These are phyloP conservation scores for Dicranocentrus wangi DNA, from an alignment of 2,888 invertebrate species.

Conservation along the genomic window DNA sequence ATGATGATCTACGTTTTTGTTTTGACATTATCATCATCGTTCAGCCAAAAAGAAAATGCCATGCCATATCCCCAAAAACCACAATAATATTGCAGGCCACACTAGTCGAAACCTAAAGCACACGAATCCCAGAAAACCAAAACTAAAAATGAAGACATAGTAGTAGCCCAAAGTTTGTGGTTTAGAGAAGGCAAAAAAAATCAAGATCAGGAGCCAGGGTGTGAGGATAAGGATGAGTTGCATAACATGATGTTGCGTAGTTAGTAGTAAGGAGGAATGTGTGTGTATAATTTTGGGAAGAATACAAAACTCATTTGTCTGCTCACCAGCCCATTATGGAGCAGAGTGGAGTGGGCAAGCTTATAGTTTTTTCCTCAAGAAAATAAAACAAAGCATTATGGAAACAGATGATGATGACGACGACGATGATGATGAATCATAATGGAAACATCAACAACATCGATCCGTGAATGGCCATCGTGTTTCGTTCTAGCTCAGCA, in stretches of 20 bases:
- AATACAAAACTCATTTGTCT: constrained; percentile 1
- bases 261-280: not conserved
- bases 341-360: not conserved
- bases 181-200: too few relatives aligned
- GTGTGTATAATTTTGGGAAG: not conserved
- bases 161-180: constrained; percentile 24
- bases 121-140: constrained; percentile 13
- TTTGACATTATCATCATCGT: constrained; percentile 63
- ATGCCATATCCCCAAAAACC: too few relatives aligned
- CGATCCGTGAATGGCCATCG: not conserved
- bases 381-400: constrained; percentile 28
- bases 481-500: not conserved
- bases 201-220: constrained; percentile 28
- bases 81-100: constrained; percentile 54
- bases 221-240: not conserved
- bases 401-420: too few relatives aligned
- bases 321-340: not conserved
- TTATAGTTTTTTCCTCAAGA: too few relatives aligned
- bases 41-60: too few relatives aligned
- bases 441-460: constrained; percentile 48
- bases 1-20: too few relatives aligned
- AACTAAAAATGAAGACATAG: constrained; percentile 36
- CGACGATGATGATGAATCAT: too few relatives aligned
- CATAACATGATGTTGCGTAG: not conserved
- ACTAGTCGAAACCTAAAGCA: constrained; percentile 51